Percentiles rank a stretch among this genome's conserved stretches.
Conservation (phyloP, 2,113 vertebrate species). For the Pteronura brasiliensis region DNA sequence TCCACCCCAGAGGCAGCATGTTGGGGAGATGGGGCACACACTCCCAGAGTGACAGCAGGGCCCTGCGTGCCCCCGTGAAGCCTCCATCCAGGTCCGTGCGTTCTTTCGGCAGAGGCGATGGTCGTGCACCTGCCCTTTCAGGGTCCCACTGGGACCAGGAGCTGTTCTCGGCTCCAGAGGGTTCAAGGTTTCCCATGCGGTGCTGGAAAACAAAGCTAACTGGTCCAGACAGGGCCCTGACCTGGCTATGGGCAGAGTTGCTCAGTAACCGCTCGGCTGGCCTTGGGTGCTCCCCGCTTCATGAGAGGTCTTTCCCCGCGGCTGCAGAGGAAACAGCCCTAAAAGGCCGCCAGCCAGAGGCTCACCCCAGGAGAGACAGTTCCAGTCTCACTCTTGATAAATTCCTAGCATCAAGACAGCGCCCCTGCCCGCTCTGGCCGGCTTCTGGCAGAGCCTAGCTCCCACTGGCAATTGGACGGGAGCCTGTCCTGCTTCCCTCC, state of each 20-base stretch:
- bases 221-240: constrained; percentile 27
- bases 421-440: neutral
- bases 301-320: neutral
- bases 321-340: neutral
- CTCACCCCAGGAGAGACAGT: neutral
- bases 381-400: neutral
- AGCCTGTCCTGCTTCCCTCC: neutral
- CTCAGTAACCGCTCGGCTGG: neutral
- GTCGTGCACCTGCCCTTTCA: neutral
- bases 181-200: neutral
- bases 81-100: rapidly evolving
- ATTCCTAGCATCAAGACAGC: neutral
- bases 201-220: constrained; percentile 30
- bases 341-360: neutral
- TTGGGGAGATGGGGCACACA: neutral
- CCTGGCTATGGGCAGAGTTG: neutral
- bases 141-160: neutral
- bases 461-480: neutral
- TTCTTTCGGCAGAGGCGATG: neutral
- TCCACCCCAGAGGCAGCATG: neutral
- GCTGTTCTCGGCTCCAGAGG: neutral
- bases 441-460: neutral
- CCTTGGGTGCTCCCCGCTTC: constrained; percentile 16
- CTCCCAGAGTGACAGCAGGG: neutral
- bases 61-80: rapidly evolving